Conservation (phyloP, 1,140 invertebrate genomes). For the Aphelinus certus region DNA sequence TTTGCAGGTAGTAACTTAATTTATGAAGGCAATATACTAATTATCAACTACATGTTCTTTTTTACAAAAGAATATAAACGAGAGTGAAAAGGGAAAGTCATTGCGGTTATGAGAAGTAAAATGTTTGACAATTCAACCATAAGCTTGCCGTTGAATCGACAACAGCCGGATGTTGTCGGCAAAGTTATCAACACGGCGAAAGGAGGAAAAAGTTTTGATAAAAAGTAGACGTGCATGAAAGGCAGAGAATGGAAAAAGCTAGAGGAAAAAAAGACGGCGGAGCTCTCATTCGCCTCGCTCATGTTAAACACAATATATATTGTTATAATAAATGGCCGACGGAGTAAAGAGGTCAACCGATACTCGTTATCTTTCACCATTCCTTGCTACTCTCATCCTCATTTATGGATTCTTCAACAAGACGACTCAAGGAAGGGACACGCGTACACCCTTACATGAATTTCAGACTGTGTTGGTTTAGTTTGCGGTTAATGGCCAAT, state of each 20-base stretch:
- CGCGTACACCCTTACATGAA: too few species aligned
- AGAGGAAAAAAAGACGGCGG: neutral
- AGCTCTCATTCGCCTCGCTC: neutral
- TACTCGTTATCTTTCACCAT: constrained; percentile 12
- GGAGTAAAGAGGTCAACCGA: constrained; percentile 12
- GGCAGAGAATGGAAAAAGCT: neutral
- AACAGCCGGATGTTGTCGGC: constrained; percentile 14
- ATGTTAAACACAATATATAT: constrained; percentile 8
- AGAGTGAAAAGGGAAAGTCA: too few species aligned
- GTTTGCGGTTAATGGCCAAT: too few species aligned
- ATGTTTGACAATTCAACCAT: too few species aligned
- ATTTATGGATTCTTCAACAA: neutral
- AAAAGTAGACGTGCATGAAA: constrained; percentile 3
- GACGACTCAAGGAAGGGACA: too few species aligned
- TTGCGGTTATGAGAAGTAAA: too few species aligned
- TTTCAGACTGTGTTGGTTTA: too few species aligned
- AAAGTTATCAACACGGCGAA: constrained; percentile 12
- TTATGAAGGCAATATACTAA: too few species aligned
- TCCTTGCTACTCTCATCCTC: neutral
- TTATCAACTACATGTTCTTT: too few species aligned
- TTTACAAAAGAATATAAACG: too few species aligned
- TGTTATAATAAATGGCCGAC: constrained; percentile 17
- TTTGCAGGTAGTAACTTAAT: too few species aligned
- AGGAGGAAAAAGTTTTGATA: neutral
- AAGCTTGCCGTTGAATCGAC: too few species aligned